phyloP scores from a whole-genome alignment of 2,113 vertebrate species.

The Scomber scombrus region DNA sequence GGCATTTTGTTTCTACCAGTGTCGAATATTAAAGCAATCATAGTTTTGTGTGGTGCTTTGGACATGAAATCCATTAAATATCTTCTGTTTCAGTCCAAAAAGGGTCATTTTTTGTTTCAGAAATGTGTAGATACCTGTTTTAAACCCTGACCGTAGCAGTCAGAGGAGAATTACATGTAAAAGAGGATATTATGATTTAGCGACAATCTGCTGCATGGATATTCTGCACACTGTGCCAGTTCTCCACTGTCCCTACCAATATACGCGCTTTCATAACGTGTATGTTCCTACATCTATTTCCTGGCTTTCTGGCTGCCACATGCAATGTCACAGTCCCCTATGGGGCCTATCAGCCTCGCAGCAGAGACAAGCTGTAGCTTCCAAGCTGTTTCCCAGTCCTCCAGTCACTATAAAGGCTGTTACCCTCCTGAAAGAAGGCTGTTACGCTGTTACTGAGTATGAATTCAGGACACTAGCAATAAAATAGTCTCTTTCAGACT shows the following conservation, averaged over 20 bases:
- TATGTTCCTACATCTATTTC: not conserved
- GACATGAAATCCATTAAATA: not conserved
- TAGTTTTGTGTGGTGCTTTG: not conserved
- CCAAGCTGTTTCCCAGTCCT: constrained; percentile 32
- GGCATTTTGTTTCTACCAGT: not conserved
- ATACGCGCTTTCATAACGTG: not conserved
- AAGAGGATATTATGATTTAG: not conserved
- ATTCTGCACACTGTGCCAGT: not conserved
- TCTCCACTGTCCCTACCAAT: constrained; percentile 5
- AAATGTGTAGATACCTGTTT: not conserved
- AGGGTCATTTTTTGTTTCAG: not conserved
- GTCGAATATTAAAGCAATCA: not conserved
- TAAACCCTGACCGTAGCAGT: not conserved
- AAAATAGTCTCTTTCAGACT: not conserved
- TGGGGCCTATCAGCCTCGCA: constrained; percentile 23
- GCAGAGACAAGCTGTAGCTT: constrained; percentile 29
- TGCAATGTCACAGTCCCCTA: not conserved
- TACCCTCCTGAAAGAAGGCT: not conserved
- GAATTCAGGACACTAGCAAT: not conserved
- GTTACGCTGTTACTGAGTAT: not conserved
- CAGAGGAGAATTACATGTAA: not conserved
- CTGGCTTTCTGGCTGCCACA: constrained; percentile 6
- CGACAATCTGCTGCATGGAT: not conserved
- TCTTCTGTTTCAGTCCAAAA: not conserved
- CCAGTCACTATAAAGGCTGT: not conserved